Evolutionary conservation across 1,140 invertebrate species (phyloP), one percentile per base, ranked within the genome.

Genomic region (Bombus huntii): DNA sequence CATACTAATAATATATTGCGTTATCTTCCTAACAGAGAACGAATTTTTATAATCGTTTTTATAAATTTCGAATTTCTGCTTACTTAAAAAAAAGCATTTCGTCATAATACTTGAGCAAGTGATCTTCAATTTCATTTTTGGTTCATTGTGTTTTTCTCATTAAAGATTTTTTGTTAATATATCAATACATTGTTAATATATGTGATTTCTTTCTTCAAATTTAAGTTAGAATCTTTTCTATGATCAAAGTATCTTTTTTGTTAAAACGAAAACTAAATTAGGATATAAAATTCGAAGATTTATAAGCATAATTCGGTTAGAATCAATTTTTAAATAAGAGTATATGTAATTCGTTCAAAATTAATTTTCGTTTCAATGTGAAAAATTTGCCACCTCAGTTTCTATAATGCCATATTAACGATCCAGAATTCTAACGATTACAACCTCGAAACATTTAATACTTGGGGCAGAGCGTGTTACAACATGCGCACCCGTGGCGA

Each of bases 381-480:
- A 78, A 65, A 42, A 44, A 18, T 25, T 53, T 39, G 25, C 42
- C 28, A 72, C 12, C 1, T 22, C 31, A 44, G 28, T 85, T 78
- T 72, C 28, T 72, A 13, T 57, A 42, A 68, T 42, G 12, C 12
- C 22, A 34, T 65, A 72, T 8, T 44, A 84, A 84, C n/a, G 53
- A 34, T 44, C 53, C 13, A 2, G 10, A 62, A 28, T 72, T 85
- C 34, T 85, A 66, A 74, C 44, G 34, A 85, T 85, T 85, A 39
- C 77, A 85, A 74, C 70, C 83, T 85, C 78, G 83, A 74, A 79
- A 70, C 66, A 28, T 72, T 89, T 78, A 85, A 85, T 75, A 72
- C 66, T 74, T 28, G 65, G 71, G 9, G 71, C 22, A 39, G 28
- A 31, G 22, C 18, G 31, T 65, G 5, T 62, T 65, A 62, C 37